phyloP scores from a whole-genome alignment of 1,140 invertebrate genomes.

The Caerostris extrusa region DNA sequence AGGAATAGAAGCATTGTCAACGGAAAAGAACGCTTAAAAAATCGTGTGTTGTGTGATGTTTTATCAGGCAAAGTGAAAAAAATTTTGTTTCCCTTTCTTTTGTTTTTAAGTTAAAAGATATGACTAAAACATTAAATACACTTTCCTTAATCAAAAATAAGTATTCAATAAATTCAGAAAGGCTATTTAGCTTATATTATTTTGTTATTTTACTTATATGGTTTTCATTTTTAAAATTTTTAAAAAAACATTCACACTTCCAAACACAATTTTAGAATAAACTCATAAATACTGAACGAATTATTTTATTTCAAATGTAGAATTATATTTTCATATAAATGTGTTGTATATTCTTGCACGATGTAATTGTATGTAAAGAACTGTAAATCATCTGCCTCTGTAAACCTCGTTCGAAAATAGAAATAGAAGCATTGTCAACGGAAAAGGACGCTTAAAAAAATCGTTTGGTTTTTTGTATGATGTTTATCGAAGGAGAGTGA shows the following conservation, averaged over 20 bases:
- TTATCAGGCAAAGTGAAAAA: too few relatives aligned
- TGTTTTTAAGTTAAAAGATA: too few relatives aligned
- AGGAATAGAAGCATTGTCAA: neutral
- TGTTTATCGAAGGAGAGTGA: too few relatives aligned
- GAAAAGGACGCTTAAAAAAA: neutral
- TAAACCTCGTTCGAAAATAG: neutral
- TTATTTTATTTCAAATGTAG: neutral
- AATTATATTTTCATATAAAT: neutral
- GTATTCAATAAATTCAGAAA: neutral
- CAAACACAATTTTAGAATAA: neutral
- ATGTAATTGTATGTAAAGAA: neutral
- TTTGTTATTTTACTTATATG: too few relatives aligned
- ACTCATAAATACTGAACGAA: neutral
- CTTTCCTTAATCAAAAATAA: too few relatives aligned
- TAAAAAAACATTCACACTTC: neutral
- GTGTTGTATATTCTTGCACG: neutral
- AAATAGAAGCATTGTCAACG: neutral
- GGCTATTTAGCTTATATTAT: neutral
- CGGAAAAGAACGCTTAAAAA: neutral
- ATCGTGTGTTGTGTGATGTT: neutral
- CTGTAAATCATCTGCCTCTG: neutral
- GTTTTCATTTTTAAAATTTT: too few relatives aligned
- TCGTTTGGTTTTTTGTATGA: neutral
- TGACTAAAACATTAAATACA: too few relatives aligned
- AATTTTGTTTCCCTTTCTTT: too few relatives aligned